Evolutionary conservation across 1,140 invertebrate genomes (phyloP).

Genomic region (Tribolium madens): DNA sequence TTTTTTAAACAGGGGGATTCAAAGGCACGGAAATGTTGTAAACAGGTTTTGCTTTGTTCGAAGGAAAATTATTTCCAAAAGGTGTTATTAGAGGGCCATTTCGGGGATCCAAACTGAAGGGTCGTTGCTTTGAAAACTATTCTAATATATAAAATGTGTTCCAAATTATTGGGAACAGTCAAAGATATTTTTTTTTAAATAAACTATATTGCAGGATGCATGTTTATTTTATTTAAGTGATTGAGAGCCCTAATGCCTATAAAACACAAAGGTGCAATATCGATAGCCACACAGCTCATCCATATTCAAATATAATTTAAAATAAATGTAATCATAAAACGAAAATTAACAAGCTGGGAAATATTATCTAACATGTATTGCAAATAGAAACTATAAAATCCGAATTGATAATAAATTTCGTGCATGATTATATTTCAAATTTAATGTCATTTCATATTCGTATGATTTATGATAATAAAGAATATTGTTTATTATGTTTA

Average conservation of each 20-base stretch:
- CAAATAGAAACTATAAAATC: too few relatives aligned
- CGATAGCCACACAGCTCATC: too few relatives aligned
- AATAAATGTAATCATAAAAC: too few relatives aligned
- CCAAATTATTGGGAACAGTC: background rate
- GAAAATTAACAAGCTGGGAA: background rate
- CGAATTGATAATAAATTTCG: too few relatives aligned
- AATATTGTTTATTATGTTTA: background rate
- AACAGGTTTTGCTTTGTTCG: constrained; percentile 11
- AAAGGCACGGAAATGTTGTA: background rate
- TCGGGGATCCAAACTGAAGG: background rate
- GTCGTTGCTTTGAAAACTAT: background rate
- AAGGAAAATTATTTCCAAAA: constrained; percentile 3
- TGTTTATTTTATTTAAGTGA: too few relatives aligned
- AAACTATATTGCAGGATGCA: too few relatives aligned
- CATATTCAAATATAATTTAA: too few relatives aligned
- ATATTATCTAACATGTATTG: background rate
- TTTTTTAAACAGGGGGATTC: background rate
- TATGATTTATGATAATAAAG: background rate
- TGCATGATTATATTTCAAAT: background rate
- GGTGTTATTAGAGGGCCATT: constrained; percentile 20
- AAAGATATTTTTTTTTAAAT: too few relatives aligned
- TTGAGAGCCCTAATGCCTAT: too few relatives aligned
- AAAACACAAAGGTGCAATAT: too few relatives aligned
- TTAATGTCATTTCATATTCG: too few relatives aligned
- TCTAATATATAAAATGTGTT: background rate